These are phyloP conservation scores for Electrophaes corylata DNA, from an alignment of 2,888 invertebrate species.

Conservation along the genomic window DNA sequence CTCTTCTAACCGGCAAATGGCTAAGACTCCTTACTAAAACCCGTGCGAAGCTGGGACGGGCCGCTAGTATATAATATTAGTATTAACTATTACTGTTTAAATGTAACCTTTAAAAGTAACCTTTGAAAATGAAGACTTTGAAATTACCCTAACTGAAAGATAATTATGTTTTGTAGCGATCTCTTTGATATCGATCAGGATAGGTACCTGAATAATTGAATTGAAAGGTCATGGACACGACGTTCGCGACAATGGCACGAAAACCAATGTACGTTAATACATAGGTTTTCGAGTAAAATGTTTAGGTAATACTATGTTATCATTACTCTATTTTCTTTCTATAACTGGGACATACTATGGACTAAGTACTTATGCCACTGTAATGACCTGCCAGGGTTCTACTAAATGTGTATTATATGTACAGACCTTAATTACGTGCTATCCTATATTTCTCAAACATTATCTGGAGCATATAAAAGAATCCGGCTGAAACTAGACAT, in stretches of 20 bases:
- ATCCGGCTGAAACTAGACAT: slow-evolving; percentile 38
- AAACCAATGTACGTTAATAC: slow-evolving; percentile 5
- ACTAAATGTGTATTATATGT: not conserved
- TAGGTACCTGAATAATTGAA: slow-evolving; percentile 28
- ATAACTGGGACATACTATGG: too few relatives aligned
- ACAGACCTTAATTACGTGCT: not conserved
- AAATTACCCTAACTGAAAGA: not conserved
- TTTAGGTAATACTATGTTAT: not conserved
- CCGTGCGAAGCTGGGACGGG: too few relatives aligned
- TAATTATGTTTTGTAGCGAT: not conserved
- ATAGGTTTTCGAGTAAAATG: not conserved
- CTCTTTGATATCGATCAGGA: slow-evolving; percentile 18
- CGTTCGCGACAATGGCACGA: slow-evolving; percentile 24
- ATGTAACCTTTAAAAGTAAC: too few relatives aligned
- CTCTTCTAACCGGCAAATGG: too few relatives aligned
- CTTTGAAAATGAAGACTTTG: not conserved
- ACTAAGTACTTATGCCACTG: too few relatives aligned
- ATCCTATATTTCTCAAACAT: not conserved
- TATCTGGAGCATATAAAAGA: slow-evolving; percentile 4
- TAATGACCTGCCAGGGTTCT: too few relatives aligned
- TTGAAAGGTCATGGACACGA: slow-evolving; percentile 30
- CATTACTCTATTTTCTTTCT: too few relatives aligned
- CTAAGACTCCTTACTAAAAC: too few relatives aligned
- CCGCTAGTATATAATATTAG: too few relatives aligned
- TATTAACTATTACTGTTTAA: too few relatives aligned